phyloP scores from a whole-genome alignment of 2,797 vertebrate species.

The Enoplosus armatus region DNA sequence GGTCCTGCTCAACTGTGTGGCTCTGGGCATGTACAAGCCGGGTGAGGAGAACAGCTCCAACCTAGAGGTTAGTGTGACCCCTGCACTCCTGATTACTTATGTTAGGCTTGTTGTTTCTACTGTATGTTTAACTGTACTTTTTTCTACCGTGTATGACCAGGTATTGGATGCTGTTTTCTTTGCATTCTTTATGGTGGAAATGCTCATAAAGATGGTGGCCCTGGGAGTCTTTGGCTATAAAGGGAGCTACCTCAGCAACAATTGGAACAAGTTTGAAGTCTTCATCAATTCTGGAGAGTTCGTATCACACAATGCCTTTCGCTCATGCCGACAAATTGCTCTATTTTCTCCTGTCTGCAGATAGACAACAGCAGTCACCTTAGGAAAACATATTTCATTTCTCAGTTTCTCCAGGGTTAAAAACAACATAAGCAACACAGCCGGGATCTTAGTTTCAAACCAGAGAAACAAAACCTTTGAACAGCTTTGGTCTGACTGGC shows the following conservation, averaged over 20 bases:
- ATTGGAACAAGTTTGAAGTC: constrained; percentile 29
- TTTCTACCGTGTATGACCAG: neutral
- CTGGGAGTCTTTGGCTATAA: neutral
- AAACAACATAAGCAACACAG: neutral
- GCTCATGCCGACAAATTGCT: neutral
- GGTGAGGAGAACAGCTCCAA: accelerated
- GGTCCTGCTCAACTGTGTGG: neutral
- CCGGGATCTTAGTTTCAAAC: neutral
- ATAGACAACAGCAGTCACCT: neutral
- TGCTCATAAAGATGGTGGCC: constrained; percentile 10
- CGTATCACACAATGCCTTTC: constrained; percentile 3
- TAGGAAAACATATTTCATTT: neutral
- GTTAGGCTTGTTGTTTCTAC: neutral
- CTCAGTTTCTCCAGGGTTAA: neutral
- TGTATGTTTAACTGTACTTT: neutral
- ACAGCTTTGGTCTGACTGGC: neutral
- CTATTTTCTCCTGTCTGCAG: neutral
- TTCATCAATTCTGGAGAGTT: constrained; percentile 25
- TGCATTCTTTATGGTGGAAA: constrained; percentile 11
- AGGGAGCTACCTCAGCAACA: constrained; percentile 5
- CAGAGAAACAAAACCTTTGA: neutral
- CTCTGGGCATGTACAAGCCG: neutral
- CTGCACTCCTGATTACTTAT: neutral
- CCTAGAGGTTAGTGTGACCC: neutral
- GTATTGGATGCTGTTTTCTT: neutral